Conservation (phyloP, 2,113 vertebrate species). For the Lagopus leucura region DNA sequence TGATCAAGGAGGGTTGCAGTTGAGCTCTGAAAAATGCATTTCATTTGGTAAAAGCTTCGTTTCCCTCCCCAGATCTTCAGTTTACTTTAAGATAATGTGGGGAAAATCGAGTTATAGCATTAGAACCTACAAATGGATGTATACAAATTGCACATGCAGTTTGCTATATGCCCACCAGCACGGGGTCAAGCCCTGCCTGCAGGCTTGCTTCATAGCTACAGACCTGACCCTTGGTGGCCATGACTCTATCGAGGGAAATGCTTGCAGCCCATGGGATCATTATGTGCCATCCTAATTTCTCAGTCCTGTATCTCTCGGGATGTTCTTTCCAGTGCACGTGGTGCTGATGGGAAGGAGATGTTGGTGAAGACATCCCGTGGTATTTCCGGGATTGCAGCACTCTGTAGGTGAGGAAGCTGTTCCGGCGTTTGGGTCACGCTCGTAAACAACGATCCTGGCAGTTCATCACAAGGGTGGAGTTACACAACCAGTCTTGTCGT, state of each 20-base stretch:
- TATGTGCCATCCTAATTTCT: background rate
- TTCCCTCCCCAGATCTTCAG: background rate
- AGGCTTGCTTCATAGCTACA: background rate
- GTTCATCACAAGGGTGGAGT: background rate
- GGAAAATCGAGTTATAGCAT: background rate
- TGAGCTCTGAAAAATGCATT: constrained; percentile 9
- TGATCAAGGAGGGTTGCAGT: background rate
- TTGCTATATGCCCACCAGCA: background rate
- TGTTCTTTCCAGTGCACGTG: rapidly evolving
- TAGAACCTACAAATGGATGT: background rate
- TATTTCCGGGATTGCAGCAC: background rate
- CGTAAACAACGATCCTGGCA: background rate
- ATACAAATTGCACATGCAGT: background rate
- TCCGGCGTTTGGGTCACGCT: background rate
- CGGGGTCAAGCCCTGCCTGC: rapidly evolving
- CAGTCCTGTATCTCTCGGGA: background rate
- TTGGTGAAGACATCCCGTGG: background rate
- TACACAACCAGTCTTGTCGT: background rate
- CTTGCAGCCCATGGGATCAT: background rate
- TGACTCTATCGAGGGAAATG: background rate
- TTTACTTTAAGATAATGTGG: constrained; percentile 50
- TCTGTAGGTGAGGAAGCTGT: background rate
- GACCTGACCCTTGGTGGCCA: background rate
- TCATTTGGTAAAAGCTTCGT: constrained; percentile 2
- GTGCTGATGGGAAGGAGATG: background rate